Conservation (phyloP, 2,113 vertebrate species). For the Origma solitaria region DNA sequence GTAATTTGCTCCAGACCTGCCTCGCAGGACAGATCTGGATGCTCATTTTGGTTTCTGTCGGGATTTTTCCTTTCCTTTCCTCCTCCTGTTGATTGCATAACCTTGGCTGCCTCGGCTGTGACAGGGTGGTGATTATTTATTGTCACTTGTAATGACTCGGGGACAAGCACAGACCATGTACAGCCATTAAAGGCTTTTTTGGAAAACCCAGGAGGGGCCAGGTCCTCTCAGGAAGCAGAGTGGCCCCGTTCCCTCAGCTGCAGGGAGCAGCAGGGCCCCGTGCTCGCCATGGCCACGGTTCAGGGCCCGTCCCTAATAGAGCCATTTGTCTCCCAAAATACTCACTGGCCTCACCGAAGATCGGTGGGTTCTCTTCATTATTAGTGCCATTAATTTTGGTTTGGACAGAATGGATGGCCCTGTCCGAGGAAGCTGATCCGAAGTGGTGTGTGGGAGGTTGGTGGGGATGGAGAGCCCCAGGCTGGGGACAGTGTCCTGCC, state of each 20-base stretch:
- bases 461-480: neutral
- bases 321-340: constrained; percentile 41
- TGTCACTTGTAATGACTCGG: neutral
- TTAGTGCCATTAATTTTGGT: constrained; percentile 37
- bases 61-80: rapidly evolving
- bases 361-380: constrained; percentile 33
- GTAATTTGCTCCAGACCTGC: neutral
- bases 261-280: neutral
- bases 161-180: neutral
- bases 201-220: neutral
- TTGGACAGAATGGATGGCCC: neutral
- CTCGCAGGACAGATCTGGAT: neutral
- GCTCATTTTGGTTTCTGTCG: neutral
- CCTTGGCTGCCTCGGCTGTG: neutral
- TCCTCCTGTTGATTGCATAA: neutral
- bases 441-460: neutral
- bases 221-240: neutral
- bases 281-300: neutral
- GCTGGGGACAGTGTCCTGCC: rapidly evolving
- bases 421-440: neutral
- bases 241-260: neutral
- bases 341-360: neutral
- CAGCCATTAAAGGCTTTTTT: neutral
- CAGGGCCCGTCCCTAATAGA: constrained; percentile 28
- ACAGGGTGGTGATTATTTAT: neutral